A percentile compares a stretch with the other conserved stretches of the same genome.
Conservation (phyloP, 2,113 vertebrate species). For the Zonotrichia leucophrys region DNA sequence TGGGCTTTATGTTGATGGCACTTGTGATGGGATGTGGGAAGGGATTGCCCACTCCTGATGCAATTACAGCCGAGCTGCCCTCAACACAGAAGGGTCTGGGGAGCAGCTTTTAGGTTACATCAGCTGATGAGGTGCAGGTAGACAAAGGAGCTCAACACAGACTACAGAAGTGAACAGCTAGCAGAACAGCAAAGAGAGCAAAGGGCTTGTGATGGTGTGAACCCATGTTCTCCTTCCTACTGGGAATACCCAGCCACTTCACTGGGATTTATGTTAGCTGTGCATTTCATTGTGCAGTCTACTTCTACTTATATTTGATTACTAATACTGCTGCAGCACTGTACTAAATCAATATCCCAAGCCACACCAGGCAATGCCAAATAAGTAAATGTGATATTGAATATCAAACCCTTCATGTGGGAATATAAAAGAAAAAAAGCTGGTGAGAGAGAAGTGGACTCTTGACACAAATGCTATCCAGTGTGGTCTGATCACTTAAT, state of each 20-base stretch:
- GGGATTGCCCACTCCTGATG: background rate
- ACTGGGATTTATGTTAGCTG: background rate
- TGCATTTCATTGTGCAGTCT: background rate
- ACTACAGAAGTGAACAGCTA: background rate
- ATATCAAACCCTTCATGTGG: rapidly evolving
- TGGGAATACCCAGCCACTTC: background rate
- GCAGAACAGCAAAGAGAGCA: background rate
- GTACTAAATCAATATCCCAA: background rate
- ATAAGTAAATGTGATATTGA: background rate
- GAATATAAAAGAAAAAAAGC: background rate
- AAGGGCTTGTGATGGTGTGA: background rate
- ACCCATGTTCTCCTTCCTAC: background rate
- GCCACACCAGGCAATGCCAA: background rate
- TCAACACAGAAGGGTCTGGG: background rate
- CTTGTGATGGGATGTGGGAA: rapidly evolving
- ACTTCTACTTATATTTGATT: background rate
- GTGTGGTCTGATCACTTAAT: background rate
- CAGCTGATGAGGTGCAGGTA: background rate
- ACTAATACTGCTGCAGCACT: background rate
- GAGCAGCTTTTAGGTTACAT: background rate
- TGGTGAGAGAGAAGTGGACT: background rate
- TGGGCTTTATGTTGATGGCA: background rate
- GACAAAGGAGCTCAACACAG: background rate
- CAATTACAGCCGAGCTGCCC: background rate
- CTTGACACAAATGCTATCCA: background rate